Conservation (phyloP, 2,797 vertebrate species). For the Morus bassanus region DNA sequence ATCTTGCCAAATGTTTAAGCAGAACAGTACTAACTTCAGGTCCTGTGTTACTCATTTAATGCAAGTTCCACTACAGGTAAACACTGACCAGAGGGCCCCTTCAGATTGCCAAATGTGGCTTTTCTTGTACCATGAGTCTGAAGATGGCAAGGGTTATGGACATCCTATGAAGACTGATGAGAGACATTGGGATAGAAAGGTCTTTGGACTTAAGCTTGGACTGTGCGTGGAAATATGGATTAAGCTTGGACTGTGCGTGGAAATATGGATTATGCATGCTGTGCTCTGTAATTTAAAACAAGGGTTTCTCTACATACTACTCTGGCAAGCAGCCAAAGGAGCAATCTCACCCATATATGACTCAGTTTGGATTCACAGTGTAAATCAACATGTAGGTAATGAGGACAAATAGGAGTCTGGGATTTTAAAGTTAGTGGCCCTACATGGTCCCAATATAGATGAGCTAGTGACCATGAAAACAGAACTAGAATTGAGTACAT, state of each 20-base stretch:
- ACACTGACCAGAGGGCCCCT: neutral
- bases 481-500: neutral
- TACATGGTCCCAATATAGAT: neutral
- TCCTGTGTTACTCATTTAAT: neutral
- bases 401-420: neutral
- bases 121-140: neutral
- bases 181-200: neutral
- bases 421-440: neutral
- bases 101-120: neutral
- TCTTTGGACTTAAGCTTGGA: neutral
- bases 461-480: neutral
- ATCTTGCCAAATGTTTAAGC: neutral
- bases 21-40: neutral
- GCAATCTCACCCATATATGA: neutral
- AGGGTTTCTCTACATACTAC: neutral
- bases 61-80: neutral
- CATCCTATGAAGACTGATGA: neutral
- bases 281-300: neutral
- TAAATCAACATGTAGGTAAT: neutral
- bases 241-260: neutral
- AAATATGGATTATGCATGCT: neutral
- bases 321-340: neutral
- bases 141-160: neutral
- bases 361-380: neutral
- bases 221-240: too few relatives aligned